phyloP scores from a whole-genome alignment of 2,888 invertebrate genomes.

The Drosophila pseudotakahashii region DNA sequence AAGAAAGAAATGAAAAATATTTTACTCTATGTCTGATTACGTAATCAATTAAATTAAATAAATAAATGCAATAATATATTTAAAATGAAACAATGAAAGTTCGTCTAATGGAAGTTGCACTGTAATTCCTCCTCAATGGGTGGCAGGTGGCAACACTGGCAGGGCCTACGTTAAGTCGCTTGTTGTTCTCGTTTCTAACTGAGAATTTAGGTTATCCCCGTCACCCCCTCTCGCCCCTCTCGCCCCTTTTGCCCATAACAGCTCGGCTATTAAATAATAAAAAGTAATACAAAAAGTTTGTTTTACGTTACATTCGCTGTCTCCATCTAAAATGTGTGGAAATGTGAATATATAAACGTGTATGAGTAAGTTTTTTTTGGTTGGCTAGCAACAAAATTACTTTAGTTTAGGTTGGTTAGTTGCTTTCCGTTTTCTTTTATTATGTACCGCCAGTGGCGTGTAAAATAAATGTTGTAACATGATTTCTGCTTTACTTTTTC shows the following conservation, averaged over 20 bases:
- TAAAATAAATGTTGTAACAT: slow-evolving; percentile 41
- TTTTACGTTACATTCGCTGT: slow-evolving; percentile 36
- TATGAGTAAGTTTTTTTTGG: slow-evolving; percentile 8
- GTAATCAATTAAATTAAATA: too few species aligned
- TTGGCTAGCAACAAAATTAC: slow-evolving; percentile 44
- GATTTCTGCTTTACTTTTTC: slow-evolving; percentile 2
- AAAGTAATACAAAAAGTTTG: slow-evolving; percentile 46
- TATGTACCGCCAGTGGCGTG: slow-evolving; percentile 20
- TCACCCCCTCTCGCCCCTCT: slow-evolving; percentile 3
- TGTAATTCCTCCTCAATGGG: slow-evolving; percentile 19
- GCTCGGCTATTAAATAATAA: slow-evolving; percentile 45
- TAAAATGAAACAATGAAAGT: background rate
- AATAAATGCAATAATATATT: too few species aligned
- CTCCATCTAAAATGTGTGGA: slow-evolving; percentile 22
- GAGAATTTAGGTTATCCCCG: slow-evolving; percentile 46
- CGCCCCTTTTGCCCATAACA: slow-evolving; percentile 5
- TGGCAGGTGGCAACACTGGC: slow-evolving; percentile 43
- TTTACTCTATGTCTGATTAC: too few species aligned
- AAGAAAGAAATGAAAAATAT: too few species aligned
- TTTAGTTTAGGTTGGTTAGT: slow-evolving; percentile 36
- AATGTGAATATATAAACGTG: slow-evolving; percentile 8
- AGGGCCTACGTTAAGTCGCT: slow-evolving; percentile 29
- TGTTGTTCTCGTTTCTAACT: slow-evolving; percentile 44
- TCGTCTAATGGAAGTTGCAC: slow-evolving; percentile 1
- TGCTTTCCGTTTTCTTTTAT: slow-evolving; percentile 28